Base-by-base conservation (phyloP, 1,140 invertebrate species). In the Anagrus nilaparvatae region DNA sequence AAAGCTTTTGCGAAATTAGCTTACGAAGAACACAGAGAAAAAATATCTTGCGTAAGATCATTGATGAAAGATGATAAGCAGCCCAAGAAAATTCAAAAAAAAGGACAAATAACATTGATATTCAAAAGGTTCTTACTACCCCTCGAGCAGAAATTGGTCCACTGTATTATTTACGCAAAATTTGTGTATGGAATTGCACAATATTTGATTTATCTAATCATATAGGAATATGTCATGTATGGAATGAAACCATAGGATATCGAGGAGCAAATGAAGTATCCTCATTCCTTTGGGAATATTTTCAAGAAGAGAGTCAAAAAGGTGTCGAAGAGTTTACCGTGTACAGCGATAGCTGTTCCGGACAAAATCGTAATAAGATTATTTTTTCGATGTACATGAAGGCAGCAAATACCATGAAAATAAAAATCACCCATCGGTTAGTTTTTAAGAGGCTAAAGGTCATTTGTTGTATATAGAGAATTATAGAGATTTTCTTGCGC, bases 121-220 rank as follows among this genome's bases (percentile, higher is more conserved):
- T 45, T 14, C 43, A 45, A 25, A 40, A 36, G 23, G 16, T 45
- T 35, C 19, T 45, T 12, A 34, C 32, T 10, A 36, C 20, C 20
- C 37, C 43, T 4, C 19, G 33, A 23, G 36, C 37, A 4, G 43
- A 45, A 9, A 40, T 40, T 20, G 27, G 37, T 7, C 36, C 32
- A 19, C 10, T 45, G 1, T 45, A 40, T 30, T 45, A 45, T 20
- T 20, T 45, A 24, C 40, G 37, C 0, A 45, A 40, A 29, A 19
- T 45, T 10, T 27, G 21, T n/a, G 27, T 45, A 3, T 45, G 37
- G 29, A 45, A 45, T 24, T 45, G 40, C 19, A 40, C 43, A 4
- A 14, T 45, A 4, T 38, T 37, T 25, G 19, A 44, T 16, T 13
- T 44, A 14, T 28, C 19, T 10, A 33, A 16, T 4, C n/a, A 32